Evolutionary conservation across 2,797 vertebrate species (phyloP).

Genomic region (Buceros bicornis): DNA sequence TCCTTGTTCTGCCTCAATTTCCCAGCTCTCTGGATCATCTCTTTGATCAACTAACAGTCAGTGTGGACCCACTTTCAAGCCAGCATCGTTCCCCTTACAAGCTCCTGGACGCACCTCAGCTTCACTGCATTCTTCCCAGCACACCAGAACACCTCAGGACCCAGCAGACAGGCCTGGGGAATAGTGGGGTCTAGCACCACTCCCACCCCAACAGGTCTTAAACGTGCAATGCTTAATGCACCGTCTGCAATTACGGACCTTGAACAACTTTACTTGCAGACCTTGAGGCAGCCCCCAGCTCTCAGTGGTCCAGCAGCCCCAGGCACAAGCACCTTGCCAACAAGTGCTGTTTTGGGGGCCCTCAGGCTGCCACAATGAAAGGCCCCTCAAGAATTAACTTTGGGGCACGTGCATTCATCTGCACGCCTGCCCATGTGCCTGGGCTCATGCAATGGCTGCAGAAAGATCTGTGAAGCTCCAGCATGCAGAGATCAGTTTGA

Average conservation of each 20-base stretch:
- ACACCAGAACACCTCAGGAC: neutral
- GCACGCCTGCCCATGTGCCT: neutral
- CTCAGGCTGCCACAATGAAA: neutral
- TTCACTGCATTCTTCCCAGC: neutral
- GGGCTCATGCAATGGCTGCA: neutral
- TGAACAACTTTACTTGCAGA: neutral
- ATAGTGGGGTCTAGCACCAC: neutral
- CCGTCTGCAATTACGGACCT: neutral
- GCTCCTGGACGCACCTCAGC: neutral
- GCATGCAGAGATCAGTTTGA: neutral
- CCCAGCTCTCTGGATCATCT: neutral
- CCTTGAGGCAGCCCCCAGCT: neutral
- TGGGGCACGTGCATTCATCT: rapidly evolving
- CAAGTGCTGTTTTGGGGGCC: neutral
- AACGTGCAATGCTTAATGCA: neutral
- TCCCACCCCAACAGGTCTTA: neutral
- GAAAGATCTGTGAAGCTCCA: neutral
- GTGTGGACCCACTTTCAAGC: rapidly evolving
- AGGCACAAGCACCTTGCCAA: neutral
- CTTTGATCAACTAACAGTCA: neutral
- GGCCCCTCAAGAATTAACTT: neutral
- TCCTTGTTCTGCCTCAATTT: neutral
- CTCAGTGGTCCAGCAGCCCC: neutral
- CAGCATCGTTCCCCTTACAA: neutral
- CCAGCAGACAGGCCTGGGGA: neutral